phyloP scores from a whole-genome alignment of 1,140 invertebrate species.

The Plodia interpunctella region DNA sequence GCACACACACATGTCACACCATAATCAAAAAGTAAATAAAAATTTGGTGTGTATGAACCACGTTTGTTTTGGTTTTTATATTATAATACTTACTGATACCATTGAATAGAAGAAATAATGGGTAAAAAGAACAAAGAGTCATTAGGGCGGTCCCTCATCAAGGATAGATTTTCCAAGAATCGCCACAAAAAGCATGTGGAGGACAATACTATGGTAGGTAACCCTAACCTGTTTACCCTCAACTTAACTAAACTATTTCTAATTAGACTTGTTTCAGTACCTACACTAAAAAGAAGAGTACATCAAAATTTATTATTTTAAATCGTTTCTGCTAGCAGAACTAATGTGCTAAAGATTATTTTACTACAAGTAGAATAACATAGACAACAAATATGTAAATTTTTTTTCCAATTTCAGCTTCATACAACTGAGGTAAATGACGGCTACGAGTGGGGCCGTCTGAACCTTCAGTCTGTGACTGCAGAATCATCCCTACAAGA shows the following conservation, averaged over 20 bases:
- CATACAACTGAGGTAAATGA: conserved; percentile 93
- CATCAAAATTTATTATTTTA: too few relatives aligned
- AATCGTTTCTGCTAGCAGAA: not conserved
- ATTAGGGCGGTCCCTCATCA: conserved; percentile 86
- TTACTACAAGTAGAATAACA: conserved; percentile 22
- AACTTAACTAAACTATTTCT: conserved; percentile 13
- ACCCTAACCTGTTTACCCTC: conserved; percentile 10
- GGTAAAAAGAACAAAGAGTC: conserved; percentile 80
- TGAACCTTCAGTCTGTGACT: conserved; percentile 95
- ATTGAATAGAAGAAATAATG: conserved; percentile 63
- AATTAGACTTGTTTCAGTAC: conserved; percentile 1
- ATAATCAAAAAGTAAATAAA: too few relatives aligned
- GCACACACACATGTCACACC: too few relatives aligned
- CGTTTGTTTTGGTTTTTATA: conserved; percentile 13
- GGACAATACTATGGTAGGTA: conserved; percentile 80
- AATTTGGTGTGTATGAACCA: not conserved
- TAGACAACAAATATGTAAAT: not conserved
- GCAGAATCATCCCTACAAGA: conserved; percentile 97
- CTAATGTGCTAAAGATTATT: not conserved
- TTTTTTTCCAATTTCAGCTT: conserved; percentile 79
- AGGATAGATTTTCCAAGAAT: conserved; percentile 83
- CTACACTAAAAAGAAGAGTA: too few relatives aligned
- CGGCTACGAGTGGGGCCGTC: conserved; percentile 92
- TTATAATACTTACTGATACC: not conserved
- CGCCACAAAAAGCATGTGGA: conserved; percentile 78